Base-by-base conservation (phyloP, 2,888 invertebrate species). In the Sminthurinus aureus region DNA sequence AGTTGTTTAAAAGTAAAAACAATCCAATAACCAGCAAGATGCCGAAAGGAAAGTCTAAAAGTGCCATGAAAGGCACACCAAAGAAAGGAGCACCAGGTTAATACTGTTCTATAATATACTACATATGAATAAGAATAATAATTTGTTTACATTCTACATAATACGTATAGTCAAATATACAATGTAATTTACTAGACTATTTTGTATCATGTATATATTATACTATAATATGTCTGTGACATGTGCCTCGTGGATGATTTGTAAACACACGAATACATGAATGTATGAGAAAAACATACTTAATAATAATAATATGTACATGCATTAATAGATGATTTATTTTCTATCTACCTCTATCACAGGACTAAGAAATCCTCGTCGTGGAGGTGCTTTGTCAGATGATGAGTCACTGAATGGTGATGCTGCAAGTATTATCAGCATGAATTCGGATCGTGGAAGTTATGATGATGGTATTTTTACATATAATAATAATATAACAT, bases 341-440 rank as follows among this genome's bases (percentile, higher is more conserved):
- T 38, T 38, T 38, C 38, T 38, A 38, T 38, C 38, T 38, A 38
- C 6, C 3, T 6, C 38, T 38, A 38, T 73, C 73, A 24, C n/a
- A 69, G 64, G 69, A 67, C n/a, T 77, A 51, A 77, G 67, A 26
- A 73, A 75, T 64, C 20, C 71, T 69, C 71, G 76, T 69, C 84
- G 87, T 64, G 85, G 84, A 50, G 82, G 85, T 66, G 84, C 83
- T 12, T 77, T 85, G 75, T 87, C 87, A 8, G 88, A 88, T 83
- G 88, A 88, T 58, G 87, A 87, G 58, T 88, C 87, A 24, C 81
- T 87, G 26, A 83, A 83, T 74, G 85, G 85, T n/a, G 88, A 88
- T 82, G 87, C 87, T n/a, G 87, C 85, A 58, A 87, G 87, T 78
- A 86, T 87, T 50, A 78, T 88, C 52, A 87, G 87, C 81, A 73